Evolutionary conservation across 2,113 vertebrate species (phyloP), one percentile per base, ranked within the genome.

Genomic region (Sorex araneus): DNA sequence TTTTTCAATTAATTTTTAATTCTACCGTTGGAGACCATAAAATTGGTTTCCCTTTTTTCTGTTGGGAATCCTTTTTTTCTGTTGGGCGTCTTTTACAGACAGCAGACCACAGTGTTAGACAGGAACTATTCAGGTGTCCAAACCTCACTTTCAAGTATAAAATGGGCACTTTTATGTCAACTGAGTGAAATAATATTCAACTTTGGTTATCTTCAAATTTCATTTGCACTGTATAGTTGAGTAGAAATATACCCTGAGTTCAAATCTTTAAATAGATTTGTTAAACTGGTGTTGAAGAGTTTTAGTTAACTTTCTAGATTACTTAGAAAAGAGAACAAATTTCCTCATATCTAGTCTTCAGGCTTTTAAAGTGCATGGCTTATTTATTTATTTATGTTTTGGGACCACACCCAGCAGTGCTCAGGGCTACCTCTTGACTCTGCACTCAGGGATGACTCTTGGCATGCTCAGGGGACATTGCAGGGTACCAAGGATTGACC

Each of bases 11-110:
- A 19, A 40, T 43, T 54, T n/a, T 25, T 40, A 28, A 25, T 86
- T 34, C 16, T 82, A 50, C 43, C 23, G 96, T 97, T 93, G 84
- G 1, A 94, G 47, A 80, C 18, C 78, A 6, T 47, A 89, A 84
- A 78, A 57, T 83, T 11, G 9, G 8, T 87, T 88, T 83, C 15
- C 92, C 19, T 79, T 87, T 78, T 76, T 87, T 81, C 30, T 16
- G 7, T 84, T 86, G 94, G 77, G 30, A n/a, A n/a, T 83, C 15
- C 92, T 16, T 79, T 87, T 78, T 76, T 87, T 81, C 30, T 16
- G 7, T 84, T 86, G 94, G 77, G 30, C 70, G 82, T 18, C 43
- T 13, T 50, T 50, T 50, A 30, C 50, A 50, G 25, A 50, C 6
- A 36, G 84, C 6, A 86, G 34, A 82, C 73, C 15, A 21, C 27